Percentiles rank a stretch among this genome's conserved stretches.
phyloP scores from a whole-genome alignment of 2,113 vertebrate genomes.

The Heptranchias perlo region DNA sequence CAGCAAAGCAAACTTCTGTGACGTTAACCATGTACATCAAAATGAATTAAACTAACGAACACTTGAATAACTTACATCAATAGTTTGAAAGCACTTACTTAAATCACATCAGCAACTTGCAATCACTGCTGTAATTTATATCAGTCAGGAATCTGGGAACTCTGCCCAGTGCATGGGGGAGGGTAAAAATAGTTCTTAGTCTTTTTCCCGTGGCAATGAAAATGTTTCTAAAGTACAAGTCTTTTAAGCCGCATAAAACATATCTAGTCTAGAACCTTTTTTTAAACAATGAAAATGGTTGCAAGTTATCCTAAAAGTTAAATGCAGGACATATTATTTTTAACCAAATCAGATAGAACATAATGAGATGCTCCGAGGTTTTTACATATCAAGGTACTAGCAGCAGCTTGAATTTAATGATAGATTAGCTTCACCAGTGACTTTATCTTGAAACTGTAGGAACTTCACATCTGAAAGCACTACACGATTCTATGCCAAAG shows the following conservation, averaged over 20 bases:
- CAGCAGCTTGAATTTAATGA: background rate
- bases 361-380: background rate
- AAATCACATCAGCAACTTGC: slow-evolving; percentile 28
- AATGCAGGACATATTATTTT: background rate
- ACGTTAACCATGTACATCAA: background rate
- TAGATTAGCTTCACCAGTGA: background rate
- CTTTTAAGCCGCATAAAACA: background rate
- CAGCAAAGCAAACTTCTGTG: background rate
- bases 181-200: slow-evolving; percentile 3
- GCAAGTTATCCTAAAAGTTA: background rate
- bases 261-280: background rate
- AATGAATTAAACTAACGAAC: slow-evolving; percentile 14
- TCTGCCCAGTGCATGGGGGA: slow-evolving; percentile 14
- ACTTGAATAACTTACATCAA: slow-evolving; percentile 4
- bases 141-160: slow-evolving; percentile 3
- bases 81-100: slow-evolving; percentile 32
- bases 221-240: background rate
- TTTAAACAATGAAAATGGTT: background rate
- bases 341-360: too few species aligned
- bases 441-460: background rate
- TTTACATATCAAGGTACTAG: background rate
- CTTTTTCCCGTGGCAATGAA: background rate
- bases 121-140: slow-evolving; percentile 36
- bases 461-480: background rate
- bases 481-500: background rate